Conservation (phyloP, 2,888 invertebrate species). For the Drosophila prostipennis region DNA sequence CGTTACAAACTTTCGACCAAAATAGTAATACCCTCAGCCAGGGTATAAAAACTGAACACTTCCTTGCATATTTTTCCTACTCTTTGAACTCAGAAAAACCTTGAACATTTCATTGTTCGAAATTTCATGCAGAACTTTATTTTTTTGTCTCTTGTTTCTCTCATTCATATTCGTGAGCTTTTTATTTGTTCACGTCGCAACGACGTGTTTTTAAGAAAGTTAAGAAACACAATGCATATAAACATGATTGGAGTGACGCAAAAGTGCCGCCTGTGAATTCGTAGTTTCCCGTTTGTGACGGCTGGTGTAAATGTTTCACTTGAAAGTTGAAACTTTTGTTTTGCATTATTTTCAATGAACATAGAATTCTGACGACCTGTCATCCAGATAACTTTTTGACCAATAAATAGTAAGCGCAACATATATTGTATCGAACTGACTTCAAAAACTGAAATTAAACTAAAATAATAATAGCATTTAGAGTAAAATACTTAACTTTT, state of each 20-base stretch:
- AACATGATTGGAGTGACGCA: slow-evolving; percentile 7
- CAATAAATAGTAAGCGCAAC: too few species aligned
- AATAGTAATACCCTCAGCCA: background rate
- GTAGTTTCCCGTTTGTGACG: background rate
- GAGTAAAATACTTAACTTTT: too few species aligned
- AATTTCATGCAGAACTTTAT: background rate
- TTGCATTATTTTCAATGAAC: slow-evolving; percentile 20
- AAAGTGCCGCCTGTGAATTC: background rate
- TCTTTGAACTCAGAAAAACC: background rate
- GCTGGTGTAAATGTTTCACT: slow-evolving; percentile 21
- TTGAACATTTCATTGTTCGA: background rate
- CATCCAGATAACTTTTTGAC: background rate
- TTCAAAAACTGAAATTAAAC: too few species aligned
- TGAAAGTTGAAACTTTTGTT: slow-evolving; percentile 40
- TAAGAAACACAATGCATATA: slow-evolving; percentile 37
- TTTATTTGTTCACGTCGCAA: slow-evolving; percentile 31
- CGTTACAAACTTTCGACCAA: background rate
- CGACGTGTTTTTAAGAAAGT: slow-evolving; percentile 17
- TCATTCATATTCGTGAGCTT: slow-evolving; percentile 9
- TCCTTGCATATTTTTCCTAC: background rate
- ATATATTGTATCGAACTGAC: too few species aligned
- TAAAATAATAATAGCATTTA: too few species aligned
- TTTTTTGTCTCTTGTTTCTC: slow-evolving; percentile 5
- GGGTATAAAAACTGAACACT: too few species aligned
- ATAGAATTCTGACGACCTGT: slow-evolving; percentile 6